These are phyloP conservation scores for Pycnomerus fuliginosus DNA, from an alignment of 2,888 invertebrate genomes.

Conservation along the genomic window DNA sequence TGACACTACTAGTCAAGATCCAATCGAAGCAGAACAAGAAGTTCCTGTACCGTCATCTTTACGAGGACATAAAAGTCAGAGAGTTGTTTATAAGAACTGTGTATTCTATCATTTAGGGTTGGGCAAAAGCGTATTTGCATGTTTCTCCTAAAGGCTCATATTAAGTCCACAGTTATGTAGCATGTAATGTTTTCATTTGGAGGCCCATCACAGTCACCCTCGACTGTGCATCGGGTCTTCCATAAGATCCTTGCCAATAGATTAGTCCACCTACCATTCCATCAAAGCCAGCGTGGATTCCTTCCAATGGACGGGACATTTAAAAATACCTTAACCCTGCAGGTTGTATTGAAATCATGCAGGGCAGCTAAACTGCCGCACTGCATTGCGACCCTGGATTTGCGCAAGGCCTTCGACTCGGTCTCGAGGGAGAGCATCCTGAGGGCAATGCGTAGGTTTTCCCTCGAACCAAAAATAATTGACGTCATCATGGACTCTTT, in stretches of 20 bases:
- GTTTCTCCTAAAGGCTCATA: too few species aligned
- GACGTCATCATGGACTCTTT: slow-evolving; percentile 3
- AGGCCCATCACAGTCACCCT: slow-evolving; percentile 26
- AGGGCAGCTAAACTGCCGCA: slow-evolving; percentile 4
- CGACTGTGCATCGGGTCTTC: slow-evolving; percentile 15
- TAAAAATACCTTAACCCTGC: slow-evolving; percentile 17
- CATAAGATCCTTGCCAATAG: slow-evolving; percentile 20
- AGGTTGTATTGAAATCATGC: slow-evolving; percentile 2
- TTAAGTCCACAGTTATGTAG: too few species aligned
- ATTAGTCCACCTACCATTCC: slow-evolving; percentile 8
- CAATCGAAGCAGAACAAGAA: too few species aligned
- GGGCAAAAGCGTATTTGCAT: too few species aligned
- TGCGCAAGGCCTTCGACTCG: slow-evolving; percentile 28
- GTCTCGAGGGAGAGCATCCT: slow-evolving; percentile 22
- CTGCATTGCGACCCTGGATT: slow-evolving; percentile 18
- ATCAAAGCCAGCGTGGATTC: slow-evolving; percentile 23
- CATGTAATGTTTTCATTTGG: too few species aligned
- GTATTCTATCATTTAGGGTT: too few species aligned
- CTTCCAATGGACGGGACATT: slow-evolving; percentile 21
- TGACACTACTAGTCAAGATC: too few species aligned
- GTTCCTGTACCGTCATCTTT: too few species aligned
- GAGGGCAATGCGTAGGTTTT: slow-evolving; percentile 16
- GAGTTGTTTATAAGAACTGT: too few species aligned
- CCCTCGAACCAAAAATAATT: slow-evolving; percentile 5
- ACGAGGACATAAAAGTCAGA: too few species aligned